phyloP scores from a whole-genome alignment of 2,113 vertebrate species.

The Passerina amoena region DNA sequence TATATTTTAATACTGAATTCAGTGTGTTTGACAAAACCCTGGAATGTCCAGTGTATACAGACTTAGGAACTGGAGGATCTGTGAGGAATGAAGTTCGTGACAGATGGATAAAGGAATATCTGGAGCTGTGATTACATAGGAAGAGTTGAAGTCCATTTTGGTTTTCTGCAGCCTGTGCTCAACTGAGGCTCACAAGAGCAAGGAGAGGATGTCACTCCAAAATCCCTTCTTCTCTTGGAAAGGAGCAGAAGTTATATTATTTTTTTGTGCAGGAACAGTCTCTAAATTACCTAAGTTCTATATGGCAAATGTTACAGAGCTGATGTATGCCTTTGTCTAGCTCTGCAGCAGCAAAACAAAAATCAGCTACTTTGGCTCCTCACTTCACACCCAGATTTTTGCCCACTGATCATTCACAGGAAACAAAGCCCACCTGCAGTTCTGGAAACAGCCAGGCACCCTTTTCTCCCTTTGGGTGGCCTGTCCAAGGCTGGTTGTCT shows the following conservation, averaged over 20 bases:
- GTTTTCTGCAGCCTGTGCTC: not conserved
- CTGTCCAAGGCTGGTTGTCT: not conserved
- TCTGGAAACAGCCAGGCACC: not conserved
- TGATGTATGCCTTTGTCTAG: not conserved
- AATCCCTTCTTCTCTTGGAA: not conserved
- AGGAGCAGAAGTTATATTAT: not conserved
- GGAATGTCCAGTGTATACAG: constrained; percentile 51
- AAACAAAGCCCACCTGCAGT: not conserved
- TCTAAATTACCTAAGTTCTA: not conserved
- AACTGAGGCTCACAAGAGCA: not conserved
- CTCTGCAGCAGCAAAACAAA: not conserved
- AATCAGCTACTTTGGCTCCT: not conserved
- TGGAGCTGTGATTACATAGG: not conserved
- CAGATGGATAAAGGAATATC: constrained; percentile 3
- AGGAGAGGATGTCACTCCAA: not conserved
- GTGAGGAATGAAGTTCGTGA: constrained; percentile 38
- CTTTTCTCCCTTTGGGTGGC: not conserved
- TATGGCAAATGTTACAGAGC: not conserved
- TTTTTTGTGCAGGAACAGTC: not conserved
- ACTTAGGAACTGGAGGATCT: constrained; percentile 38
- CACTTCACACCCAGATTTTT: not conserved
- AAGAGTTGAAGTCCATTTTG: not conserved
- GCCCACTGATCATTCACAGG: not conserved
- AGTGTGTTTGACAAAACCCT: not conserved
- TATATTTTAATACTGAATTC: constrained; percentile 16